Evolutionary conservation across 2,113 vertebrate species (phyloP).

Genomic region (Psilopogon haemacephalus): DNA sequence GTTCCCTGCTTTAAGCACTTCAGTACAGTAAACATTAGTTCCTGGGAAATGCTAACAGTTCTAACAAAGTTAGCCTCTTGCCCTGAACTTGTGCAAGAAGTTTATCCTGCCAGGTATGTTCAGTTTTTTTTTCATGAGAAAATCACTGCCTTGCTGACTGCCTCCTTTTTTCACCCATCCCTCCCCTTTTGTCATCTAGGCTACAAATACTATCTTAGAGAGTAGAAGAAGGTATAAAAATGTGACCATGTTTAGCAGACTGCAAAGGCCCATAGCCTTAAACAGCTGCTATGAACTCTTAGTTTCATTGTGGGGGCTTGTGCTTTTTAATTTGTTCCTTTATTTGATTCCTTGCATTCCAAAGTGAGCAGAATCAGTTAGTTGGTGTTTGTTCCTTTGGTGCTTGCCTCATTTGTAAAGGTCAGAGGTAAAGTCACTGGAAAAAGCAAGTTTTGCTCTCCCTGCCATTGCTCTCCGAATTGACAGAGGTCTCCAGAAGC

Average conservation of each 20-base stretch:
- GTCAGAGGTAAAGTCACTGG: background rate
- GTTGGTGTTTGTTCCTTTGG: background rate
- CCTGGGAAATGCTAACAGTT: background rate
- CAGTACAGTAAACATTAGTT: background rate
- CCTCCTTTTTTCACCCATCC: background rate
- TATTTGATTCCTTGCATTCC: slow-evolving; percentile 38
- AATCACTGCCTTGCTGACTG: background rate
- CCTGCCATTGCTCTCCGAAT: background rate
- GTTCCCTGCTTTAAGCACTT: slow-evolving; percentile 14
- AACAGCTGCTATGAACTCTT: background rate
- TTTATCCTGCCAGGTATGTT: background rate
- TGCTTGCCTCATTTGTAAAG: slow-evolving; percentile 15
- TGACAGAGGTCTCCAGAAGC: background rate
- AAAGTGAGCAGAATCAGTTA: slow-evolving; percentile 13
- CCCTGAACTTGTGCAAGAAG: slow-evolving; percentile 6
- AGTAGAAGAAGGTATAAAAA: background rate
- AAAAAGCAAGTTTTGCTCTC: background rate
- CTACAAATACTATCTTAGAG: background rate
- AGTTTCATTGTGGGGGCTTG: background rate
- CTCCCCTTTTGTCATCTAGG: background rate
- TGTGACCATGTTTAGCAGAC: background rate
- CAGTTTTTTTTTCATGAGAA: background rate
- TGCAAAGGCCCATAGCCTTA: background rate
- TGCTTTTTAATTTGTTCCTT: background rate
- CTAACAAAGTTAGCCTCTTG: slow-evolving; percentile 24